Percentiles rank a stretch among this genome's conserved stretches.
Evolutionary conservation across 2,797 vertebrate genomes (phyloP).

Genomic region (Sebastes wilsoni): DNA sequence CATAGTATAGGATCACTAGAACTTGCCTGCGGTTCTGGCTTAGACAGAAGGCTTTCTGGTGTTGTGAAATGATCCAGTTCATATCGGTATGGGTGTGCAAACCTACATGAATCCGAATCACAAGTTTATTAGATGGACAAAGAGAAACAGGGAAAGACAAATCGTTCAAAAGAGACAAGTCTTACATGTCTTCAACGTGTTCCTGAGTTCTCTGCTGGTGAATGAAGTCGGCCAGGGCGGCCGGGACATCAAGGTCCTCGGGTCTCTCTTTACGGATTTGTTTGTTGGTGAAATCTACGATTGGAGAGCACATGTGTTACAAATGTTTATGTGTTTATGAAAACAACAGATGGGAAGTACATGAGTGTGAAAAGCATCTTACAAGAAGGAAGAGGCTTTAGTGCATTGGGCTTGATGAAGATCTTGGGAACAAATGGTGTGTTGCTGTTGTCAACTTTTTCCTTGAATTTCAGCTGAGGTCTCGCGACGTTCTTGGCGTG

Average conservation of each 20-base stretch:
- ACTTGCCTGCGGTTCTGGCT: conserved; percentile 88
- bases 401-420: conserved; percentile 94
- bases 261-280: conserved; percentile 87
- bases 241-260: conserved; percentile 92
- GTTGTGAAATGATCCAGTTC: conserved; percentile 89
- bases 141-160: not conserved
- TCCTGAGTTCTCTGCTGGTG: conserved; percentile 94
- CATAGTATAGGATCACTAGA: not conserved
- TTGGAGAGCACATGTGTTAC: not conserved
- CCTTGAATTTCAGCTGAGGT: conserved; percentile 93
- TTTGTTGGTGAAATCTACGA: conserved; percentile 86
- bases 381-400: conserved; percentile 92
- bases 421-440: conserved; percentile 94
- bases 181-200: conserved; percentile 93
- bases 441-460: conserved; percentile 96
- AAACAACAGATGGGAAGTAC: not conserved
- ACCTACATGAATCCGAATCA: conserved; percentile 77
- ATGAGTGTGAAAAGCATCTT: conserved; percentile 33
- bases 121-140: not conserved
- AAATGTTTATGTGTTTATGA: not conserved
- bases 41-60: conserved; percentile 83
- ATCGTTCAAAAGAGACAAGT: not conserved
- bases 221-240: conserved; percentile 94
- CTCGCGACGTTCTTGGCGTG: conserved; percentile 93
- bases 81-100: conserved; percentile 94